Evolutionary conservation across 2,797 vertebrate species (phyloP).

Genomic region (Toxotes lorentzi): DNA sequence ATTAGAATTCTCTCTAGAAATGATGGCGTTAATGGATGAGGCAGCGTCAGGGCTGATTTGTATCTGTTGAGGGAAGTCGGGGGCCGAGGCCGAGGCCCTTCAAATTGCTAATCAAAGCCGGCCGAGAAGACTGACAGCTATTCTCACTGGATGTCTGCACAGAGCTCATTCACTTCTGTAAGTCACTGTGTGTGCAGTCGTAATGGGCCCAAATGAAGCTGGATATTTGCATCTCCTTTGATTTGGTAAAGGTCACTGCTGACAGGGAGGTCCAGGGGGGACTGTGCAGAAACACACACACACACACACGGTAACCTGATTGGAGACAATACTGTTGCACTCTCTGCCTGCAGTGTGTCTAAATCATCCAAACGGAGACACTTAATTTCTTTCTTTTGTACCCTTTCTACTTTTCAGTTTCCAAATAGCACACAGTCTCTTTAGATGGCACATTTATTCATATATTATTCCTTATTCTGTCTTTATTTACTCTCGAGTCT

Average conservation of each 20-base stretch:
- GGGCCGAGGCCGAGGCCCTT: slow-evolving; percentile 53
- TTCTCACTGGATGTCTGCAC: slow-evolving; percentile 64
- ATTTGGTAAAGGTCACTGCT: slow-evolving; percentile 79
- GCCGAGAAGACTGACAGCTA: slow-evolving; percentile 71
- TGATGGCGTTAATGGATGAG: slow-evolving; percentile 55
- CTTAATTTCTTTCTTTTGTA: neutral
- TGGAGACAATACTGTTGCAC: slow-evolving; percentile 29
- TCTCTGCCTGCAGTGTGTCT: slow-evolving; percentile 18
- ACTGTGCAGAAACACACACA: slow-evolving; percentile 12
- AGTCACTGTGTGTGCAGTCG: slow-evolving; percentile 49
- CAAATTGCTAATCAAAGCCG: slow-evolving; percentile 72
- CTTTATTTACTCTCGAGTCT: neutral
- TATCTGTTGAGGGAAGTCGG: slow-evolving; percentile 59
- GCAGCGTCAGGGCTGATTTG: slow-evolving; percentile 66
- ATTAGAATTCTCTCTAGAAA: slow-evolving; percentile 64
- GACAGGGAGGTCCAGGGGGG: slow-evolving; percentile 67
- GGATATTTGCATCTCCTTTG: slow-evolving; percentile 80
- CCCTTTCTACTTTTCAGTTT: slow-evolving; percentile 13
- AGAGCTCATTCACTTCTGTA: slow-evolving; percentile 47
- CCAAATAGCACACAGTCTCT: slow-evolving; percentile 1
- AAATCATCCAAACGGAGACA: slow-evolving; percentile 37
- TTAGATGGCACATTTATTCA: neutral
- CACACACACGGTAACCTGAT: slow-evolving; percentile 6
- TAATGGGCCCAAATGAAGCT: slow-evolving; percentile 75
- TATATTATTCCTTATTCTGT: slow-evolving; percentile 8